Conservation (phyloP, 1,140 invertebrate genomes). For the Phymastichus coffea region DNA sequence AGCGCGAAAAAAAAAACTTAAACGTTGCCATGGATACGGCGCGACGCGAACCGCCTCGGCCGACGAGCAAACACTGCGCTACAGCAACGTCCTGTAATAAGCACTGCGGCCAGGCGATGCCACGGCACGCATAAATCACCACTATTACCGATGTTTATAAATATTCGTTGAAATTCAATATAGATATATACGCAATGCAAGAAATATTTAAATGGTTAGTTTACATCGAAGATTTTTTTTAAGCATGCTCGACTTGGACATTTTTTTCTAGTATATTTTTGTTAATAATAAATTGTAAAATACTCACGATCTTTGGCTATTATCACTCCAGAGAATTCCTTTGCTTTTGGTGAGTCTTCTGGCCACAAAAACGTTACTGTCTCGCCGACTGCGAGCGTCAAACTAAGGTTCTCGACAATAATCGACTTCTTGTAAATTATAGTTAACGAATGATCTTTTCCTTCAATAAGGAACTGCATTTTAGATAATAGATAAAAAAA, state of each 20-base stretch:
- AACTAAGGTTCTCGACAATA: not conserved
- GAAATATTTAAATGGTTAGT: not conserved
- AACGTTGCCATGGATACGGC: too few relatives aligned
- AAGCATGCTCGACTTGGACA: not conserved
- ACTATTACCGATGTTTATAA: not conserved
- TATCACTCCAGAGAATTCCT: not conserved
- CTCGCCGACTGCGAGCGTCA: not conserved
- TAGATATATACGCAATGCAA: not conserved
- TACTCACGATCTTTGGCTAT: not conserved
- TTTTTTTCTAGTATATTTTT: not conserved
- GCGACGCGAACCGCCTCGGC: too few relatives aligned
- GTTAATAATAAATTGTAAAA: too few relatives aligned
- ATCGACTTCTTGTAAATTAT: too few relatives aligned
- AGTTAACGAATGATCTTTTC: not conserved
- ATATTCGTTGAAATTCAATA: not conserved
- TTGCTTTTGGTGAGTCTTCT: not conserved
- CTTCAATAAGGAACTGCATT: not conserved
- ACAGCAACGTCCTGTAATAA: too few relatives aligned
- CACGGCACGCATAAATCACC: not conserved
- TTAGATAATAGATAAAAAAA: too few relatives aligned
- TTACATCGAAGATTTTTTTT: not conserved
- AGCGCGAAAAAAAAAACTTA: too few relatives aligned
- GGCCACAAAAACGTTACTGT: not conserved
- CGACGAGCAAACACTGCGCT: too few relatives aligned
- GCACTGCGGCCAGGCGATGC: too few relatives aligned